Evolutionary conservation across 2,797 vertebrate genomes (phyloP).

Genomic region (Micrastur ruficollis): DNA sequence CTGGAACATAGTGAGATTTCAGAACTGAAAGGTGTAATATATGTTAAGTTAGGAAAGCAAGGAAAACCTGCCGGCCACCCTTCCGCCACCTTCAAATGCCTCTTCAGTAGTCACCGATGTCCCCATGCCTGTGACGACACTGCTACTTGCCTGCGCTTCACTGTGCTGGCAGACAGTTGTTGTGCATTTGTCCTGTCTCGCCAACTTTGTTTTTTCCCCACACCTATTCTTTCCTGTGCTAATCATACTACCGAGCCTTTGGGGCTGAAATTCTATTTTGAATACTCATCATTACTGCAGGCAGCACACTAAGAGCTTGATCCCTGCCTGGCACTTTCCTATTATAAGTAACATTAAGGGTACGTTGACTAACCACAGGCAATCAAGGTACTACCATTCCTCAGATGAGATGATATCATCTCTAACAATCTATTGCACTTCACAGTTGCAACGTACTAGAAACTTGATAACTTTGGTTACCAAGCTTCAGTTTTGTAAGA

Average conservation of each 20-base stretch:
- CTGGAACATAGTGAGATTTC: rapidly evolving
- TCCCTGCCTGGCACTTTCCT: background rate
- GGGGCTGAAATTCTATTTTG: background rate
- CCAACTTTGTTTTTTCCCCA: background rate
- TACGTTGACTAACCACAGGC: background rate
- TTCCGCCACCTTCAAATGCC: background rate
- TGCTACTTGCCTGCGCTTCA: rapidly evolving
- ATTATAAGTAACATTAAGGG: background rate
- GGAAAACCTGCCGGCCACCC: background rate
- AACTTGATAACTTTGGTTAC: background rate
- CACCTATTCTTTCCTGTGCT: background rate
- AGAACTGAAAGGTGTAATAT: background rate
- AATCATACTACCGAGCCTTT: background rate
- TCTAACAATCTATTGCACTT: background rate
- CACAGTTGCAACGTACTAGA: background rate
- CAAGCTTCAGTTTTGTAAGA: background rate
- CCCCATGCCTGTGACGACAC: background rate
- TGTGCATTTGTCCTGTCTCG: rapidly evolving
- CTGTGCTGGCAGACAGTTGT: background rate
- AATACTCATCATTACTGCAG: background rate
- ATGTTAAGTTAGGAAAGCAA: background rate
- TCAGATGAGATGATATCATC: background rate
- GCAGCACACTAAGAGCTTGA: background rate
- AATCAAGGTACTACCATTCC: background rate
- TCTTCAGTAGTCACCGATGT: background rate